phyloP scores from a whole-genome alignment of 1,140 invertebrate genomes.

The Ectropis grisescens region DNA sequence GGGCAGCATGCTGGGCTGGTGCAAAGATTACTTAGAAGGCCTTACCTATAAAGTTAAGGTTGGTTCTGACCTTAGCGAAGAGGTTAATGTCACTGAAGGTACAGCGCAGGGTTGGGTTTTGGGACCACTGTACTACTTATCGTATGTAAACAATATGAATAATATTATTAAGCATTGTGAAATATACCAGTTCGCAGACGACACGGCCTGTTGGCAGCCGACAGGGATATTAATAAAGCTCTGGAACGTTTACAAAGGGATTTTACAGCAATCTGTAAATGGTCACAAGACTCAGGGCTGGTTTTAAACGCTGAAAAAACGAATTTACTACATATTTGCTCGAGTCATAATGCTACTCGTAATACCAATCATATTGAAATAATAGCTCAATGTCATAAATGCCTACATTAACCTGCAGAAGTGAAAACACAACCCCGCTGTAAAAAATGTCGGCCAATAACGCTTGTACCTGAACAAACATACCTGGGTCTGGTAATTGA shows the following conservation, averaged over 20 bases:
- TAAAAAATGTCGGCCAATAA: background rate
- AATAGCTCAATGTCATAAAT: conserved; percentile 6
- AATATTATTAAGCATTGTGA: conserved; percentile 7
- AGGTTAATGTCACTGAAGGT: conserved; percentile 5
- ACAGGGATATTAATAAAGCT: conserved; percentile 1
- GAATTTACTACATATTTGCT: conserved; percentile 14
- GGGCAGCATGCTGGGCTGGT: conserved; percentile 1
- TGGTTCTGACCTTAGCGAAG: conserved; percentile 1
- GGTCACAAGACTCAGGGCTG: conserved; percentile 18
- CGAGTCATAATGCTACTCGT: conserved; percentile 7
- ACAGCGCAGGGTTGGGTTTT: conserved; percentile 17
- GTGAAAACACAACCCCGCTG: background rate
- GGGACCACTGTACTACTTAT: conserved; percentile 12
- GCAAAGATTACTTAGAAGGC: conserved; percentile 1
- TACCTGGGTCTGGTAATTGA: conserved; percentile 14
- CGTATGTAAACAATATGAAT: conserved; percentile 8
- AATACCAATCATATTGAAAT: background rate
- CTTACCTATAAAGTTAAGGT: conserved; percentile 6
- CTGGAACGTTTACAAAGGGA: conserved; percentile 7
- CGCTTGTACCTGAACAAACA: conserved; percentile 6
- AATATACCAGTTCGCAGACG: conserved; percentile 17
- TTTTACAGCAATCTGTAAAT: conserved; percentile 9
- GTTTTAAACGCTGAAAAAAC: conserved; percentile 13
- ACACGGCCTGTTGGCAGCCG: conserved; percentile 12
- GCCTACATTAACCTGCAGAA: conserved; percentile 7